phyloP scores from a whole-genome alignment of 2,888 invertebrate species.

The Ischnus inquisitorius region DNA sequence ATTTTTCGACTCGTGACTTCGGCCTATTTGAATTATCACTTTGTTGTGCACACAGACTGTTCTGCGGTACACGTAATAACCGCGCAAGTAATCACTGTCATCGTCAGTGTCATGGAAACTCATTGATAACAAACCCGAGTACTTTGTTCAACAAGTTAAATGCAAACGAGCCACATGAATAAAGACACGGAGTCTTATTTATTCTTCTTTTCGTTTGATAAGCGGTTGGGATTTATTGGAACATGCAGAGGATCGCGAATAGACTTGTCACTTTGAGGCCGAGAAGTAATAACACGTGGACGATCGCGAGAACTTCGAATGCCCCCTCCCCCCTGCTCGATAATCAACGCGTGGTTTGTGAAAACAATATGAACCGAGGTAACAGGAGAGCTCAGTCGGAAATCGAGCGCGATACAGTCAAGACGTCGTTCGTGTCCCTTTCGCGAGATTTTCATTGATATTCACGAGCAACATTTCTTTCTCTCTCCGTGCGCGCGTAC shows the following conservation, averaged over 20 bases:
- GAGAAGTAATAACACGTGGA: neutral
- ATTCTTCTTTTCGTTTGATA: neutral
- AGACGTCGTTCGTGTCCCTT: neutral
- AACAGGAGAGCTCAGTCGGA: neutral
- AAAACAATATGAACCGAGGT: conserved; percentile 2
- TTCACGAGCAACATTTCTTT: neutral
- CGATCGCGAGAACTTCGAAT: neutral
- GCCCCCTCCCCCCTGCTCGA: no score
- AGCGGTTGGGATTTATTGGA: neutral
- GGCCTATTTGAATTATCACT: neutral
- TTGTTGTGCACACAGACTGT: neutral
- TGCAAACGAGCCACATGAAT: conserved; percentile 7
- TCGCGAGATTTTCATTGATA: conserved; percentile 15
- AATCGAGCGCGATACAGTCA: neutral
- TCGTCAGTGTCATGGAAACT: neutral
- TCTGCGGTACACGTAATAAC: neutral
- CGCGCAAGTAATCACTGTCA: conserved; percentile 11
- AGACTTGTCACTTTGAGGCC: neutral
- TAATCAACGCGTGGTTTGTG: neutral
- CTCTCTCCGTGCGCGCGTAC: conserved; percentile 7
- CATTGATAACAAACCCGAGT: conserved; percentile 14
- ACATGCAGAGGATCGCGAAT: neutral
- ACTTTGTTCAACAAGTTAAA: neutral
- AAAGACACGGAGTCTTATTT: neutral
- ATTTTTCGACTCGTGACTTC: neutral